Evolutionary conservation across 2,888 invertebrate genomes (phyloP), one percentile per base, ranked within the genome.

Genomic region (Leptinotarsa tumamoca): DNA sequence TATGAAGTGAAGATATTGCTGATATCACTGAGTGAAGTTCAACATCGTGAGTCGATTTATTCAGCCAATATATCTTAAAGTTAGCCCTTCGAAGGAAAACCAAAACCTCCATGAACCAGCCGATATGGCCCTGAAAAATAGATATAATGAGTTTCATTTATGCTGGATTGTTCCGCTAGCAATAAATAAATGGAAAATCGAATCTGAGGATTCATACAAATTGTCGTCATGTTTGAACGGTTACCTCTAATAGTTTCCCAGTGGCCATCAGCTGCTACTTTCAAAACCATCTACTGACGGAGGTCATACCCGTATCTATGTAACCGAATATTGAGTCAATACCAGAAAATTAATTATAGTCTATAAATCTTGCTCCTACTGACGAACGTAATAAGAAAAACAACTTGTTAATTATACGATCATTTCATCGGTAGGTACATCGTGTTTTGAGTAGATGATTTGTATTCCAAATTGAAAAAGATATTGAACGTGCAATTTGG

Each of bases 401-500:
- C 7, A 18, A 58, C 23, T 23, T 21, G 58, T 58, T 58, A 58
- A 58, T 58, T 58, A 58, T 14, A 23, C 54, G 54, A 54, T 18
- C 18, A 18, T 18, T 18, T 18, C 54, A 4, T 54, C n/a, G 54
- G 54, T 18, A 54, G 54, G n/a, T 54, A 18, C 54, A 54, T 54
- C 18, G n/a, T 18, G 18, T 54, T 54, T 54, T 10, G 54, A 54
- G 54, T 18, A 54, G 18, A 54, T 54, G 54, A 54, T 54, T 54
- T 54, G 54, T 54, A 18, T 18, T n/a, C 18, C n/a, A 54, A 54
- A 54, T 54, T 54, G 54, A 54, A 54, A 18, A 54, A 54, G n/a
- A 18, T 18, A 54, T 54, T 3, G 54, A 18, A 54, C 18, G 18
- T 54, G 18, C 54, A 54, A 54, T 54, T 54, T 54, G 18, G 54